phyloP scores from a whole-genome alignment of 2,797 vertebrate genomes.

The Sebastes jordani region DNA sequence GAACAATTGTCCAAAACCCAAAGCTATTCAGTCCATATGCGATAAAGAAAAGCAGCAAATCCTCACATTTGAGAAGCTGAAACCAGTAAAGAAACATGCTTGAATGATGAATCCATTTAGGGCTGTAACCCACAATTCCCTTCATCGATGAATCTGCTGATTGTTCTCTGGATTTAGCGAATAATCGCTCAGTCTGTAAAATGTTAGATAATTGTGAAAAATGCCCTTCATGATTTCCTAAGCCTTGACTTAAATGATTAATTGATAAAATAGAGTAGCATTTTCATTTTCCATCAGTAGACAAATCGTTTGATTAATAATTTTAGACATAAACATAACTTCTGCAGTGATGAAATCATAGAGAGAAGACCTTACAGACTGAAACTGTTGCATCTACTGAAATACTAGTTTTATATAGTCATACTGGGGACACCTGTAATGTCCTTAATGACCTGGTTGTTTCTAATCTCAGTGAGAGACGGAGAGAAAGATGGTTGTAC shows the following conservation, averaged over 20 bases:
- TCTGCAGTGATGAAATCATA: neutral
- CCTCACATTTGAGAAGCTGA: neutral
- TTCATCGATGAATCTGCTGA: neutral
- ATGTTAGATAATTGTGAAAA: too few species aligned
- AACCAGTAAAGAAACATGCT: neutral
- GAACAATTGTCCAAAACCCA: neutral
- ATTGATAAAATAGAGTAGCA: neutral
- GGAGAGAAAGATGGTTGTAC: neutral
- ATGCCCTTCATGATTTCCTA: neutral
- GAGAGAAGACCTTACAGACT: neutral
- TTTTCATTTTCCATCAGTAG: neutral
- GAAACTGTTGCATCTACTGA: neutral
- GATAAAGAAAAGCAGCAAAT: neutral
- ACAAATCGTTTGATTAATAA: neutral
- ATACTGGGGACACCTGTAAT: neutral
- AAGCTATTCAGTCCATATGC: neutral
- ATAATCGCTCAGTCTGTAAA: neutral
- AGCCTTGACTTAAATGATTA: neutral
- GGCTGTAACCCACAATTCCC: neutral
- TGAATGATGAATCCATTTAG: accelerated
- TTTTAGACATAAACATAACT: neutral
- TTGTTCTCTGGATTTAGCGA: neutral
- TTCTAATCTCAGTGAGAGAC: conserved; percentile 22
- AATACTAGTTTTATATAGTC: neutral
- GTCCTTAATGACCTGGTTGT: conserved; percentile 21